Percentiles rank a stretch among this genome's conserved stretches.
phyloP scores from a whole-genome alignment of 2,888 invertebrate species.

The Apoderus coryli region DNA sequence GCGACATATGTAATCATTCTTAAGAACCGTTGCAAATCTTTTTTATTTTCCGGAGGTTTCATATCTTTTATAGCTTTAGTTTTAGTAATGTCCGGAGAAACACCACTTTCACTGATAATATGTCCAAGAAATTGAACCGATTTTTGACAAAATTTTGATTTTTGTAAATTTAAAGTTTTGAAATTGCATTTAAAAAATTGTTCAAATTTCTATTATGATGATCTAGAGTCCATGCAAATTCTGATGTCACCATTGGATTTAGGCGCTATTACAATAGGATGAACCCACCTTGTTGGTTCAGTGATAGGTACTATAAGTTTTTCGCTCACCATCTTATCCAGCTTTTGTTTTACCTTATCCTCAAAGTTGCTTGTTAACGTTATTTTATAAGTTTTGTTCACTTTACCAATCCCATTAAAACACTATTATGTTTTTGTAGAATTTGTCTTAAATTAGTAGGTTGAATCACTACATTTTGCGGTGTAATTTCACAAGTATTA shows the following conservation, averaged over 20 bases:
- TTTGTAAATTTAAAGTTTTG: too few relatives aligned
- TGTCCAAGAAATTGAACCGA: conserved; percentile 16
- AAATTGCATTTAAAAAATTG: conserved; percentile 13
- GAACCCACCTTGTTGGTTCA: background rate
- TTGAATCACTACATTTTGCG: too few relatives aligned
- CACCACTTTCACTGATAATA: conserved; percentile 12
- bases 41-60: conserved; percentile 16
- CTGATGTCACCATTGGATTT: too few relatives aligned
- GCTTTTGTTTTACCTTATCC: conserved; percentile 1
- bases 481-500: background rate
- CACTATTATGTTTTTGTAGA: background rate
- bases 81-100: conserved; percentile 15
- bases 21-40: conserved; percentile 19
- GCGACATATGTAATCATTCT: conserved; percentile 21
- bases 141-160: background rate
- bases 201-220: background rate
- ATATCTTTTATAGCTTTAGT: conserved; percentile 17
- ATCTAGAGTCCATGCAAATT: too few relatives aligned
- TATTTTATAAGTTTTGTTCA: conserved; percentile 1
- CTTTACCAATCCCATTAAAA: background rate
- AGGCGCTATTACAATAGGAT: too few relatives aligned
- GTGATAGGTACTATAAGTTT: background rate
- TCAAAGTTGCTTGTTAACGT: background rate
- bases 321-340: background rate
- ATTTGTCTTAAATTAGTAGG: too few relatives aligned